phyloP scores from a whole-genome alignment of 1,140 invertebrate species.

The Galendromus occidentalis region DNA sequence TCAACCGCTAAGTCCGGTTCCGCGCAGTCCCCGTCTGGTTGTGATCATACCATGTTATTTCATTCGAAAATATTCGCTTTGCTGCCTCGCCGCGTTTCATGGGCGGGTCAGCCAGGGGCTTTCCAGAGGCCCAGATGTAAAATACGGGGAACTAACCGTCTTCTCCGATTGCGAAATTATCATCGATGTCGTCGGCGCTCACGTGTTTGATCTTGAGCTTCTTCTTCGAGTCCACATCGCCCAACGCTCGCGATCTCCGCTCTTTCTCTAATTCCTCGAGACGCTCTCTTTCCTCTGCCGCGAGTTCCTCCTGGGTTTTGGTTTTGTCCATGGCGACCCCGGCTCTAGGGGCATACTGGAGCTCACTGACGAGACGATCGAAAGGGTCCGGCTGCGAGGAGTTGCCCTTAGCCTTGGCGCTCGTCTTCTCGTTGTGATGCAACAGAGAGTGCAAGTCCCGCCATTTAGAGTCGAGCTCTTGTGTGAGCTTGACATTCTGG shows the following conservation, averaged over 20 bases:
- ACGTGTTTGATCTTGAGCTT: constrained; percentile 23
- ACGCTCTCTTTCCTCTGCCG: constrained; percentile 51
- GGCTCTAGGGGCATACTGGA: constrained; percentile 60
- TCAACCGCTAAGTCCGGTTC: not conserved
- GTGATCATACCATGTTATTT: too few species aligned
- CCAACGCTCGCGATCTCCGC: constrained; percentile 28
- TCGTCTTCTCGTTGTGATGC: constrained; percentile 17
- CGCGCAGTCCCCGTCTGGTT: too few species aligned
- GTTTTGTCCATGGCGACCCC: constrained; percentile 53
- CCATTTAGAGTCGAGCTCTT: constrained; percentile 69
- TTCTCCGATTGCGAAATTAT: constrained; percentile 28
- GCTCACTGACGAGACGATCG: constrained; percentile 53
- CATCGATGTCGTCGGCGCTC: constrained; percentile 62
- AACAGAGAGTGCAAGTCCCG: constrained; percentile 42
- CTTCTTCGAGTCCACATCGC: constrained; percentile 28
- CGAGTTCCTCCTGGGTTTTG: constrained; percentile 59
- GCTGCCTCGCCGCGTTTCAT: too few species aligned
- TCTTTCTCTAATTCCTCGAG: constrained; percentile 59
- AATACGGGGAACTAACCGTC: constrained; percentile 12
- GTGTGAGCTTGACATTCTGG: constrained; percentile 55
- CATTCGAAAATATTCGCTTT: constrained; percentile 11
- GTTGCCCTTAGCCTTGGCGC: not conserved
- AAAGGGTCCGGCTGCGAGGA: constrained; percentile 40
- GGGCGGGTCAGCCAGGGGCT: too few species aligned
- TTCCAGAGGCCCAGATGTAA: too few species aligned